Evolutionary conservation across 2,888 invertebrate species (phyloP).

Genomic region (Lithodes maja): DNA sequence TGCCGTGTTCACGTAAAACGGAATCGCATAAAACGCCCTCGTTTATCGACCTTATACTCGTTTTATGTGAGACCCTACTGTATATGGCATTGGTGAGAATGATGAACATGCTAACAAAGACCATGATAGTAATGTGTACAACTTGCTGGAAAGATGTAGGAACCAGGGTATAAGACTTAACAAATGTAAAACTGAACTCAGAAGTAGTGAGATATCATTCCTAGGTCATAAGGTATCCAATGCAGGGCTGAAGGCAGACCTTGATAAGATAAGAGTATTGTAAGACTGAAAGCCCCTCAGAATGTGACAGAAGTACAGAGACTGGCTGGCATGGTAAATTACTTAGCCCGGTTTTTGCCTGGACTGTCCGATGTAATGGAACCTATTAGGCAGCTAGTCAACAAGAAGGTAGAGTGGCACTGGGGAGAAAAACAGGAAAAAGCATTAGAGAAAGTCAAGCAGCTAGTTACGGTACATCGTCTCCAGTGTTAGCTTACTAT

Average conservation of each 20-base stretch:
- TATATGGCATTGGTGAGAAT: not conserved
- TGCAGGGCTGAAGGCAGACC: not conserved
- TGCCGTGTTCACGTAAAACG: no score
- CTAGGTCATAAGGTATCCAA: not conserved
- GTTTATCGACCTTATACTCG: no score
- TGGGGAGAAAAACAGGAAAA: not conserved
- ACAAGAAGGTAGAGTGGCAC: slow-evolving; percentile 10
- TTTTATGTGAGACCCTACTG: no score
- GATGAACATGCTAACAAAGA: not conserved
- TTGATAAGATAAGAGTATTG: not conserved
- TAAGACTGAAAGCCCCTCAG: not conserved
- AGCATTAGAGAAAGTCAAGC: slow-evolving; percentile 4
- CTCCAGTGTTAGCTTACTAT: slow-evolving; percentile 19
- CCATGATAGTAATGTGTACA: not conserved
- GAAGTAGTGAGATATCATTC: not conserved
- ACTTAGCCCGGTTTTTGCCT: slow-evolving; percentile 17
- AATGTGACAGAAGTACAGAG: not conserved
- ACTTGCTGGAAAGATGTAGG: not conserved
- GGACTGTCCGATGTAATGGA: not conserved
- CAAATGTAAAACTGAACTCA: not conserved
- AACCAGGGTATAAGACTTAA: not conserved
- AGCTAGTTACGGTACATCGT: not conserved
- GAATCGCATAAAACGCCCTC: no score
- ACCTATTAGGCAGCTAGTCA: not conserved
- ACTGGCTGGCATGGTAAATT: slow-evolving; percentile 19